A percentile compares a stretch with the other conserved stretches of the same genome.
Conservation (phyloP, 2,888 invertebrate genomes). For the Pollenia angustigena region DNA sequence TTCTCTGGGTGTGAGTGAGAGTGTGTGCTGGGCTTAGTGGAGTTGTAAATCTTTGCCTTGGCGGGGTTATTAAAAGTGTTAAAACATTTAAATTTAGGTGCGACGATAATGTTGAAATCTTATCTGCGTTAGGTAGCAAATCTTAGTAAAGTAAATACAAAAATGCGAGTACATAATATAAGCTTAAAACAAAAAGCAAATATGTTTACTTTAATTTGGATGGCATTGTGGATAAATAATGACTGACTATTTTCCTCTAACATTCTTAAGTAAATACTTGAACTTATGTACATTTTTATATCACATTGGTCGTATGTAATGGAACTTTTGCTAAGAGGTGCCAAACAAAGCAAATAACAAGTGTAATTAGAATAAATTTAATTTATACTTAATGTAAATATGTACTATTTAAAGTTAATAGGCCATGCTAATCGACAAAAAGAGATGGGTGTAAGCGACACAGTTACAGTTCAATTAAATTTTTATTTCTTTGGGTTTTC, state of each 20-base stretch:
- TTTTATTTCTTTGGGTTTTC: conserved; percentile 18
- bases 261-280: conserved; percentile 36
- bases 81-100: not conserved
- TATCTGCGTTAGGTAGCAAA: conserved; percentile 33
- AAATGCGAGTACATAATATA: not conserved
- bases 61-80: conserved; percentile 5
- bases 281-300: conserved; percentile 3
- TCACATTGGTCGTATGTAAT: conserved; percentile 24
- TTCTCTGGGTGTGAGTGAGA: not conserved
- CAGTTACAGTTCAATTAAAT: not conserved
- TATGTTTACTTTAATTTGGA: not conserved
- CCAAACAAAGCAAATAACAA: conserved; percentile 10
- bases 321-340: not conserved
- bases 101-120: conserved; percentile 27
- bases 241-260: not conserved
- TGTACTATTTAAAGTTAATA: conserved; percentile 9
- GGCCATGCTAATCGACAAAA: not conserved
- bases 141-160: not conserved
- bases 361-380: not conserved
- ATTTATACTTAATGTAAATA: not conserved
- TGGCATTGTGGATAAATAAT: not conserved
- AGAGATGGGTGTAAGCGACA: not conserved
- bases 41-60: conserved; percentile 30
- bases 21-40: not conserved
- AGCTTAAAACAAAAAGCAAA: conserved; percentile 23